A percentile compares a stretch with the other conserved stretches of the same genome.
Evolutionary conservation across 2,797 vertebrate species (phyloP).

Genomic region (Halcyon chelicuti): DNA sequence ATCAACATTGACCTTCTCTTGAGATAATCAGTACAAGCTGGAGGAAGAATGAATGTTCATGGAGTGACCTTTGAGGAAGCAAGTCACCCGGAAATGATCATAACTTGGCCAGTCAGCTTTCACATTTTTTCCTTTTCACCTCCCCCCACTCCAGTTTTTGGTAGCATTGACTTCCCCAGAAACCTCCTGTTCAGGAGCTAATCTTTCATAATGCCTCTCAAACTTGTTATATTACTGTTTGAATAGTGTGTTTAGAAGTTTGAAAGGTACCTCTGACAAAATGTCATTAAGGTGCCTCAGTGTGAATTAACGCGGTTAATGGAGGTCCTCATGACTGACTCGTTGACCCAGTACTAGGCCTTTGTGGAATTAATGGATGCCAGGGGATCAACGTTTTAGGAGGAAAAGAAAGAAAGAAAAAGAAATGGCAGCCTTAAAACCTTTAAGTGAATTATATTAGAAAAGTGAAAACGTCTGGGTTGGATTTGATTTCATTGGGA

Average conservation of each 20-base stretch:
- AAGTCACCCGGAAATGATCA: constrained; percentile 85
- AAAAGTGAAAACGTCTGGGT: constrained; percentile 84
- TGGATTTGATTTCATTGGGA: constrained; percentile 78
- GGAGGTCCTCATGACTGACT: constrained; percentile 88
- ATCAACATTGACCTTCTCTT: constrained; percentile 82
- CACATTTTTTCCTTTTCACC: constrained; percentile 15
- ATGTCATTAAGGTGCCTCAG: constrained; percentile 89
- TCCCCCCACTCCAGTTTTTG: not conserved
- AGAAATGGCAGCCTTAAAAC: constrained; percentile 89
- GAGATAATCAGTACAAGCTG: constrained; percentile 87
- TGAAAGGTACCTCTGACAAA: constrained; percentile 87
- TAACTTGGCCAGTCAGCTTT: constrained; percentile 61
- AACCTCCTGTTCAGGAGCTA: constrained; percentile 54
- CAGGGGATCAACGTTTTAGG: constrained; percentile 84
- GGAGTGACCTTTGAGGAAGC: constrained; percentile 82
- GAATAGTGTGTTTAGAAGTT: constrained; percentile 81
- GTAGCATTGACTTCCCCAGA: constrained; percentile 61
- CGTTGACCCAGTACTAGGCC: constrained; percentile 90
- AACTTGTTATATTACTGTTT: constrained; percentile 82
- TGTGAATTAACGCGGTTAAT: constrained; percentile 87
- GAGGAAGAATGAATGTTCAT: constrained; percentile 72
- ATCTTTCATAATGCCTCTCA: constrained; percentile 73
- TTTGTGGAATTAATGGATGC: constrained; percentile 90
- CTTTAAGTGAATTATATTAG: constrained; percentile 86
- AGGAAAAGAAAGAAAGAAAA: constrained; percentile 79